A percentile compares a stretch with the other conserved stretches of the same genome.
Conservation (phyloP, 2,113 vertebrate genomes). For the Podarcis raffonei region DNA sequence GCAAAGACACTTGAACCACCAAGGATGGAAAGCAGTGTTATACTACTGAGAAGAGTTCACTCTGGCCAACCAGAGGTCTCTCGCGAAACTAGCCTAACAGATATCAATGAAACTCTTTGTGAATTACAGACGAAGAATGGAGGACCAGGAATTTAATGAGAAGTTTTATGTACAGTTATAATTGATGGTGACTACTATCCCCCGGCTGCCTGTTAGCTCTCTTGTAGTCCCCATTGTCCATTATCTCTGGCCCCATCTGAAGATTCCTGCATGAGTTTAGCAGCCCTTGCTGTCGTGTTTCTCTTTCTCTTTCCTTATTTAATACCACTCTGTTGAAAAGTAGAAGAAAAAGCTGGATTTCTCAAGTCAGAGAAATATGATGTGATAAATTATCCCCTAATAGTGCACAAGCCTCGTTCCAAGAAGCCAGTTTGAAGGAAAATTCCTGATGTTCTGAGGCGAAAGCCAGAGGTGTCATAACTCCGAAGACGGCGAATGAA, state of each 20-base stretch:
- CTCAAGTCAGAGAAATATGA: conserved; percentile 69
- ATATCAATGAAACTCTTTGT: conserved; percentile 8
- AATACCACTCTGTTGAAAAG: conserved; percentile 34
- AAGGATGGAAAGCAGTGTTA: background rate
- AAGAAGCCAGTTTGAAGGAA: conserved; percentile 80
- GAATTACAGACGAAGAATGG: conserved; percentile 21
- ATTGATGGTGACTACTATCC: conserved; percentile 31
- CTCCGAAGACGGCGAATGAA: conserved; percentile 77
- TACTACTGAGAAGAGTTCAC: background rate
- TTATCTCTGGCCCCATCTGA: conserved; percentile 33
- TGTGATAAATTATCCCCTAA: conserved; percentile 78
- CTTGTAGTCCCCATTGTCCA: conserved; percentile 43
- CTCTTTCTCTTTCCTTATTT: conserved; percentile 13
- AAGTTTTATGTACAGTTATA: conserved; percentile 53
- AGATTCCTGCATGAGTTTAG: conserved; percentile 43
- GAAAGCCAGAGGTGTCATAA: conserved; percentile 77
- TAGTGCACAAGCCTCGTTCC: conserved; percentile 74
- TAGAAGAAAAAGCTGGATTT: conserved; percentile 51
- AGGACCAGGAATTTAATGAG: conserved; percentile 52
- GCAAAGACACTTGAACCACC: background rate
- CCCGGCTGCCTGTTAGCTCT: conserved; percentile 23
- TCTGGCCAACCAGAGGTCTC: conserved; percentile 3
- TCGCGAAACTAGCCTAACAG: background rate
- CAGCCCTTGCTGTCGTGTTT: conserved; percentile 37
- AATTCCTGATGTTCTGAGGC: conserved; percentile 75